These are phyloP conservation scores for Poliocrania exsul DNA, from an alignment of 2,797 vertebrate species.

Conservation along the genomic window DNA sequence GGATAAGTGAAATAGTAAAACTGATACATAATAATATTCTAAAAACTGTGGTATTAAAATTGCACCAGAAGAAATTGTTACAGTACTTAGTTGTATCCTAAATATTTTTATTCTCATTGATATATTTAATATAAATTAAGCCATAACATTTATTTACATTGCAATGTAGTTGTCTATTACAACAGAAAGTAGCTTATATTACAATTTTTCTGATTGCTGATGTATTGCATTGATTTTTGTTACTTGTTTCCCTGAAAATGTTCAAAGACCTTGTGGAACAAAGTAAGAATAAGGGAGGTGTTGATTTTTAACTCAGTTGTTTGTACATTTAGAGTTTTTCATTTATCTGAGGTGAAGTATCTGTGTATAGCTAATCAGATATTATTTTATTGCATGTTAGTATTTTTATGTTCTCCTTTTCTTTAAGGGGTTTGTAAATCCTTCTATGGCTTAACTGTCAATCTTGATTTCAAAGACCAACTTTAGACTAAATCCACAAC, in stretches of 20 bases:
- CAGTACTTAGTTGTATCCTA: not conserved
- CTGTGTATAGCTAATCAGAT: not conserved
- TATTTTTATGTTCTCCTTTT: not conserved
- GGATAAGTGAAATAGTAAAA: not conserved
- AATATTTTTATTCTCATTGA: not conserved
- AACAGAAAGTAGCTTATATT: not conserved
- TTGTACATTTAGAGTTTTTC: not conserved
- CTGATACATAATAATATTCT: not conserved
- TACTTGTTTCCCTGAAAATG: not conserved
- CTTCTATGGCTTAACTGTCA: not conserved
- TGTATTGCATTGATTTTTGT: not conserved
- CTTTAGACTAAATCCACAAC: not conserved
- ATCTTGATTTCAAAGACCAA: not conserved
- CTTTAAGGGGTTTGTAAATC: not conserved
- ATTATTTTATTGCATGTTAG: not conserved
- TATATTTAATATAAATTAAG: not conserved
- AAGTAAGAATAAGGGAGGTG: not conserved
- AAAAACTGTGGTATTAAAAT: not conserved
- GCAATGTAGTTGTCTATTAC: not conserved
- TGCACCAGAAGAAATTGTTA: not conserved
- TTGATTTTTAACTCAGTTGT: not conserved
- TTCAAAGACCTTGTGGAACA: not conserved
- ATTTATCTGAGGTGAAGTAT: not conserved
- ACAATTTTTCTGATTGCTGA: not conserved
- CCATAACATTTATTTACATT: not conserved